phyloP scores from a whole-genome alignment of 2,888 invertebrate species.

The Drosophila heteroneura region DNA sequence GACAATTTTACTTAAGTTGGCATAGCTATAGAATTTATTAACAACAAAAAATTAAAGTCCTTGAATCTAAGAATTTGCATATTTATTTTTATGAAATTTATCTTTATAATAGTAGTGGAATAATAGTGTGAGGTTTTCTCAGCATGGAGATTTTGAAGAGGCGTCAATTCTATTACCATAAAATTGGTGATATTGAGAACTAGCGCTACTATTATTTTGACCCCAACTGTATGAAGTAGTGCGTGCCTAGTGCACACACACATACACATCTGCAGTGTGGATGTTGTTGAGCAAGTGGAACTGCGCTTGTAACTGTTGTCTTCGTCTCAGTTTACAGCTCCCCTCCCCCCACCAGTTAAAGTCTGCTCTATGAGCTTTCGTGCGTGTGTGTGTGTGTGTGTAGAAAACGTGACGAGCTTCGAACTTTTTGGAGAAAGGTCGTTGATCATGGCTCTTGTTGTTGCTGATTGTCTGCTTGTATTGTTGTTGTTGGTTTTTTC shows the following conservation, averaged over 20 bases:
- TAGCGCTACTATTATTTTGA: background rate
- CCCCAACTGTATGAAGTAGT: background rate
- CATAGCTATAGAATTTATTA: too few species aligned
- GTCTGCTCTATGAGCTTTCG: slow-evolving; percentile 21
- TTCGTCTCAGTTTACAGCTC: background rate
- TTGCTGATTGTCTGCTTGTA: slow-evolving; percentile 17
- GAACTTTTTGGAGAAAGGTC: slow-evolving; percentile 80
- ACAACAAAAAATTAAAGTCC: too few species aligned
- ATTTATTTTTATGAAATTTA: background rate
- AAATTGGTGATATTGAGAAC: background rate
- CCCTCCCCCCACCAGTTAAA: background rate
- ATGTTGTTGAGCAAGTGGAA: slow-evolving; percentile 30
- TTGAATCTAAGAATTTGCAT: too few species aligned
- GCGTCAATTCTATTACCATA: background rate
- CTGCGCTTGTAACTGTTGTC: slow-evolving; percentile 35
- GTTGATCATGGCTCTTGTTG: slow-evolving; percentile 75
- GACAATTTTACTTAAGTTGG: background rate
- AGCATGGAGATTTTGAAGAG: background rate
- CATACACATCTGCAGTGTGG: background rate
- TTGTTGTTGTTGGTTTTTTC: slow-evolving; percentile 42
- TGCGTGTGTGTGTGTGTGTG: slow-evolving; percentile 41
- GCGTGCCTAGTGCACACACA: slow-evolving; percentile 2
- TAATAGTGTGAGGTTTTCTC: background rate
- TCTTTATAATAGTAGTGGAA: background rate
- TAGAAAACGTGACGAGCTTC: slow-evolving; percentile 80